Conservation (phyloP, 2,113 vertebrate genomes). For the Trachemys scripta region DNA sequence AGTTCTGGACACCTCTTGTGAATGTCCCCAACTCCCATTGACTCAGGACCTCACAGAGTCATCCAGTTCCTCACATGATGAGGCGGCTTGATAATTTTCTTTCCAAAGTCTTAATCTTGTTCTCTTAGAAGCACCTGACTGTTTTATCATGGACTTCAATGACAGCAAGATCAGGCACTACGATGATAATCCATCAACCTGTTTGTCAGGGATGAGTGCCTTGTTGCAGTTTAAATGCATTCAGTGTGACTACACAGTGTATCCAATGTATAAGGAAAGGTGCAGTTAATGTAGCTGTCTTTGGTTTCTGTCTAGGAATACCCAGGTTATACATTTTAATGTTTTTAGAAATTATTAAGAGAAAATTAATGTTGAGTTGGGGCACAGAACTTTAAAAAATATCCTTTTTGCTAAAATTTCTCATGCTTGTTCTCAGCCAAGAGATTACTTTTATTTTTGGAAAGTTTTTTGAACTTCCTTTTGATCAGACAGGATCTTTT, state of each 20-base stretch:
- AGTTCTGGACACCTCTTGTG: neutral
- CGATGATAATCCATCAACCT: neutral
- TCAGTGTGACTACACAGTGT: neutral
- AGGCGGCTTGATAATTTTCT: neutral
- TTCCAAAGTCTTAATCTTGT: neutral
- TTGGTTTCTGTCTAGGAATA: neutral
- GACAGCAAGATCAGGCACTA: neutral
- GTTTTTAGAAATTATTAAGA: neutral
- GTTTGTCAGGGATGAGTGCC: neutral
- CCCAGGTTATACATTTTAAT: neutral
- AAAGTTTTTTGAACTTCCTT: neutral
- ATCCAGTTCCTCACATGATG: neutral
- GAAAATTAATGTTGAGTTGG: neutral
- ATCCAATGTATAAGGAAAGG: rapidly evolving
- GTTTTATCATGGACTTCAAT: neutral
- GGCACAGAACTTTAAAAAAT: neutral
- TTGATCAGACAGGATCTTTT: neutral
- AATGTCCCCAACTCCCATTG: neutral
- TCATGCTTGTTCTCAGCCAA: neutral
- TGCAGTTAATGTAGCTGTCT: neutral
- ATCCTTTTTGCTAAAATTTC: neutral
- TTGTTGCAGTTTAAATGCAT: neutral
- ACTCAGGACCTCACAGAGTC: neutral
- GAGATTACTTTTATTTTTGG: neutral
- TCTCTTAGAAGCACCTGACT: neutral